Evolutionary conservation across 2,797 vertebrate genomes (phyloP), one percentile per base, ranked within the genome.

Genomic region (Gymnoscopelus microlampas): DNA sequence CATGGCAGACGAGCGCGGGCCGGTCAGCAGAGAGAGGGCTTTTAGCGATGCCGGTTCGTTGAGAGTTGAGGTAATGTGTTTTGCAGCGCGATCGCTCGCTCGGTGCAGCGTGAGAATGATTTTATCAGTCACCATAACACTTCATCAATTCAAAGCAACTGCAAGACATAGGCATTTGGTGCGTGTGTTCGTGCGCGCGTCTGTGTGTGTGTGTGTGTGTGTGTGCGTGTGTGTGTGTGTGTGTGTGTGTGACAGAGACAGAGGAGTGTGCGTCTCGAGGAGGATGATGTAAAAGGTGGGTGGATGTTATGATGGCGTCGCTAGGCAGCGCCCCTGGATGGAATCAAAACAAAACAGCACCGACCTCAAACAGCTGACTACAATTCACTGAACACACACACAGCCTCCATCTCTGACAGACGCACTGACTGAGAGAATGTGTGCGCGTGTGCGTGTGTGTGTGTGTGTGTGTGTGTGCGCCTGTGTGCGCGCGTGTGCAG

Each of bases 251-350:
- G 50, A 61, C 57, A 51, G 53, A 73, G 53, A 69, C 63, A 73
- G 66, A 55, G 75, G 53, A 64, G 56, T 10, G 53, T 50, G 56
- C 73, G 9, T 58, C 23, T 73, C 81, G 68, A 63, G 79, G 62
- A 53, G 59, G 60, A 63, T 89, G 82, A 89, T 76, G 85, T 77
- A 71, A 87, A 64, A 23, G 66, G 62, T 57, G 47, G 77, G 63
- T 48, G 64, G 86, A 84, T 90, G 85, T 83, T 83, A 87, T 58
- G 66, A 68, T 2, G 57, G 13, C 10, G 53, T 78, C 24, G 47
- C 71, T 70, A 82, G 69, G 79, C 63, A 85, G 78, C 35, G 15
- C 3, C 35, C 59, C 59, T 10, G 12, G n/a, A 19, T 60, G 35
- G 26, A 60, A 24, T 24, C 76, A 85, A 85, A 87, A 89, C 85